Base-by-base conservation (phyloP, 1,140 invertebrate genomes). In the Aporrectodea caliginosa region DNA sequence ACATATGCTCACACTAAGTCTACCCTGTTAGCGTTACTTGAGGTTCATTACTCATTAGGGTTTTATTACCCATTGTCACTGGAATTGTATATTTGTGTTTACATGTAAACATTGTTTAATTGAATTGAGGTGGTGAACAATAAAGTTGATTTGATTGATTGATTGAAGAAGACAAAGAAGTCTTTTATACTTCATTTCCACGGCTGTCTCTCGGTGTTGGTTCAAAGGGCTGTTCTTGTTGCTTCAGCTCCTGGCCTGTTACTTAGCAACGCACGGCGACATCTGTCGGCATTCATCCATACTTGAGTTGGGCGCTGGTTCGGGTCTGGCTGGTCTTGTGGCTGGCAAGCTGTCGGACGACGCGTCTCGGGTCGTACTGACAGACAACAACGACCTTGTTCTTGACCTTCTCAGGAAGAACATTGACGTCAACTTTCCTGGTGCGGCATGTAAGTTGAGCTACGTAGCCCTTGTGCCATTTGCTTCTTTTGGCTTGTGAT, bases 251-350 rank as follows among this genome's bases (percentile, higher is more conserved):
- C 33, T 74, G 33, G 33, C 30, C 35, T 27, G 33, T 31, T 74
- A 31, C 35, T 33, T 74, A 33, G 0, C 1, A 2, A 35, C 33
- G 43, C 33, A 76, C 2, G 16, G 29, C 29, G 33, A 6, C 27
- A 43, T 43, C 43, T 76, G 75, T 43, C 16, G 43, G 27, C 22
- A 35, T 16, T 29, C 33, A 22, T 1, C 33, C 29, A 58, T 76
- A 29, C 43, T 76, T n/a, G 75, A 76, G 75, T 35, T 76, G 33
- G 75, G 75, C 30, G 34, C 75, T 2, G 75, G 75, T n/a, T 29
- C 35, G 29, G 75, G 75, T 6, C 35, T 76, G 29, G 43, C 75
- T n/a, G 75, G 75, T 14, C 27, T 76, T 30, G 30, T 76, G 33
- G 75, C 75, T n/a, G 33, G 32, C n/a, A 76, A 76, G n/a, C 31